phyloP scores from a whole-genome alignment of 2,888 invertebrate genomes.

The Drosophila glabriapex region DNA sequence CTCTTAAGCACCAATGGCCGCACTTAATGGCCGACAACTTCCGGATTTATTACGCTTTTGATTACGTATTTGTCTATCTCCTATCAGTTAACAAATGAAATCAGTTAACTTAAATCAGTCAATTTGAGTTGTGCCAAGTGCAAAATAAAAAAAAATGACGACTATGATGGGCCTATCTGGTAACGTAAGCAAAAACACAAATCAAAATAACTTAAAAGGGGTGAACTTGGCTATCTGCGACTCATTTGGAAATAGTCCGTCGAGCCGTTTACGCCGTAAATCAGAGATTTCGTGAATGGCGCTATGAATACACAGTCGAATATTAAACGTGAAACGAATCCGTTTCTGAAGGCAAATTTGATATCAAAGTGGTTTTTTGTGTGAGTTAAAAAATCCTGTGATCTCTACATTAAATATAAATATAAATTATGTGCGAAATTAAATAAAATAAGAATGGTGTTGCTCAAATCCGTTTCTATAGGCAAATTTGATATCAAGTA shows the following conservation, averaged over 20 bases:
- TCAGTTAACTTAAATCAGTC: slow-evolving; percentile 50
- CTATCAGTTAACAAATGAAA: slow-evolving; percentile 4
- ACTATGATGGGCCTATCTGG: slow-evolving; percentile 20
- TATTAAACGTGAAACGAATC: slow-evolving; percentile 86
- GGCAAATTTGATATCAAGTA: slow-evolving; percentile 88
- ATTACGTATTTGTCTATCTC: slow-evolving; percentile 32
- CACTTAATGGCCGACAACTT: slow-evolving; percentile 22
- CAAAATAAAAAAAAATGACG: slow-evolving; percentile 42
- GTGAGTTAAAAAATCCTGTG: slow-evolving; percentile 86
- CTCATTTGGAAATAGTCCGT: slow-evolving; percentile 38
- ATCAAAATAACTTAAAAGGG: slow-evolving; percentile 50
- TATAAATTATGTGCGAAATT: too few relatives aligned
- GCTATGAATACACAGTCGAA: slow-evolving; percentile 68
- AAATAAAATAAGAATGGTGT: too few relatives aligned
- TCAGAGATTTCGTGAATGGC: slow-evolving; percentile 26
- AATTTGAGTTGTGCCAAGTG: slow-evolving; percentile 60
- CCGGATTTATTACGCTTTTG: slow-evolving; percentile 19
- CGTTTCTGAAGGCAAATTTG: slow-evolving; percentile 88
- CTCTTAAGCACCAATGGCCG: slow-evolving; percentile 23
- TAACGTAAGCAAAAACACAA: slow-evolving; percentile 14
- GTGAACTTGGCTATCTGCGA: slow-evolving; percentile 3
- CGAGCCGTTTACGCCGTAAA: slow-evolving; percentile 6
- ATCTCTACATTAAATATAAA: too few relatives aligned
- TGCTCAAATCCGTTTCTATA: slow-evolving; percentile 89
- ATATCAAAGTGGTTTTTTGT: slow-evolving; percentile 89